Evolutionary conservation across 1,140 invertebrate species (phyloP).

Genomic region (Tetramorium alpestre): DNA sequence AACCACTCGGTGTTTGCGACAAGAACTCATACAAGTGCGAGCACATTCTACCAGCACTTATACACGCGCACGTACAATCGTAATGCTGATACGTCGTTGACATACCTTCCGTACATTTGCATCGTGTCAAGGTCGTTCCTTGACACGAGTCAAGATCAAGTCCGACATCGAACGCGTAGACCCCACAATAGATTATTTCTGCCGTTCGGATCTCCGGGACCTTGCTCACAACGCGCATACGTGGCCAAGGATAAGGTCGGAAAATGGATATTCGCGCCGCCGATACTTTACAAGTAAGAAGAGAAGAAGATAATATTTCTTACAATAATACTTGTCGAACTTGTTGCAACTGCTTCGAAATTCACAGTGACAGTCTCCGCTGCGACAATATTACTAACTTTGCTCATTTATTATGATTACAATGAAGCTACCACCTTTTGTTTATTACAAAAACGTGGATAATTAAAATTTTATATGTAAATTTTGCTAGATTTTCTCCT

Average conservation of each 20-base stretch:
- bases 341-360: neutral
- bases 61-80: neutral
- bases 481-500: neutral
- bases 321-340: conserved; percentile 3
- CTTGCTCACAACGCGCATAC: neutral
- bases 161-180: conserved; percentile 23
- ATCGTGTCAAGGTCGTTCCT: conserved; percentile 69
- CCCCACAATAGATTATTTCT: conserved; percentile 57
- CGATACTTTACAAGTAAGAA: neutral
- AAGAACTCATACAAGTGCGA: neutral
- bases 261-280: neutral
- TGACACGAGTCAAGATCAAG: conserved; percentile 66
- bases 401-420: neutral
- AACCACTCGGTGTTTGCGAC: neutral
- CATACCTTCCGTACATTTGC: conserved; percentile 54
- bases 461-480: neutral
- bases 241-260: conserved; percentile 45
- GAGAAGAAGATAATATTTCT: neutral
- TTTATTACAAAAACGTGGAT: neutral
- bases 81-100: neutral
- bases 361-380: neutral
- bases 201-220: conserved; percentile 20
- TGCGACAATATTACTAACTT: neutral
- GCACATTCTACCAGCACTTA: neutral
- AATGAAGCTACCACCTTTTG: neutral